These are phyloP conservation scores for Caenorhabditis parvicauda DNA, from an alignment of 2,888 invertebrate genomes.

Conservation along the genomic window DNA sequence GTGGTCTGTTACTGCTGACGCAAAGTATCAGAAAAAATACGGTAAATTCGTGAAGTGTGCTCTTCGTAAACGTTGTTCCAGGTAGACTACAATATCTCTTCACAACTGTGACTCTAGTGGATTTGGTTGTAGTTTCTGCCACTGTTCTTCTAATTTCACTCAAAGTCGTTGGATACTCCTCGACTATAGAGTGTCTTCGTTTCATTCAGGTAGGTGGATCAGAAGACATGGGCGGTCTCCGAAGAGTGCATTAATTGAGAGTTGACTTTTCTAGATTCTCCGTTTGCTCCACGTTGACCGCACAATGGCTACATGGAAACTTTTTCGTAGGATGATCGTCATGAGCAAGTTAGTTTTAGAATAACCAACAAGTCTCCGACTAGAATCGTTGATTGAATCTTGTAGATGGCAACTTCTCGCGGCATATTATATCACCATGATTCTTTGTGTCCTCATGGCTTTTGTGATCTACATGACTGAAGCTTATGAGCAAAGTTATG, in stretches of 20 bases:
- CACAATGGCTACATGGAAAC: slow-evolving; percentile 49
- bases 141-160: slow-evolving; percentile 43
- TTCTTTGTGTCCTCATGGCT: slow-evolving; percentile 40
- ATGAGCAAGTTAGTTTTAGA: slow-evolving; percentile 30
- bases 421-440: slow-evolving; percentile 49
- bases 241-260: not conserved
- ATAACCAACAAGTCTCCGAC: not conserved
- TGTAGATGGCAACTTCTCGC: slow-evolving; percentile 39
- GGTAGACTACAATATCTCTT: slow-evolving; percentile 41
- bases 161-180: slow-evolving; percentile 29
- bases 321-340: slow-evolving; percentile 45
- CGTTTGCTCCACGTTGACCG: slow-evolving; percentile 56
- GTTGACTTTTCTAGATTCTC: slow-evolving; percentile 43
- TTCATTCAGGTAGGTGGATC: slow-evolving; percentile 30
- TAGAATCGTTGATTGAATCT: not conserved
- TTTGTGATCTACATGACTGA: slow-evolving; percentile 42
- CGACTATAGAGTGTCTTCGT: slow-evolving; percentile 28
- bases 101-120: slow-evolving; percentile 42
- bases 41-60: no score
- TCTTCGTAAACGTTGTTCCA: slow-evolving; percentile 5
- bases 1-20: slow-evolving; percentile 53
- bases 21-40: slow-evolving; percentile 40
- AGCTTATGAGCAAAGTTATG: slow-evolving; percentile 15
- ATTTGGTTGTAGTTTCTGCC: slow-evolving; percentile 45
- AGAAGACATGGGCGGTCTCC: not conserved